Conservation (phyloP, 2,888 invertebrate species). For the Ophraella communa region DNA sequence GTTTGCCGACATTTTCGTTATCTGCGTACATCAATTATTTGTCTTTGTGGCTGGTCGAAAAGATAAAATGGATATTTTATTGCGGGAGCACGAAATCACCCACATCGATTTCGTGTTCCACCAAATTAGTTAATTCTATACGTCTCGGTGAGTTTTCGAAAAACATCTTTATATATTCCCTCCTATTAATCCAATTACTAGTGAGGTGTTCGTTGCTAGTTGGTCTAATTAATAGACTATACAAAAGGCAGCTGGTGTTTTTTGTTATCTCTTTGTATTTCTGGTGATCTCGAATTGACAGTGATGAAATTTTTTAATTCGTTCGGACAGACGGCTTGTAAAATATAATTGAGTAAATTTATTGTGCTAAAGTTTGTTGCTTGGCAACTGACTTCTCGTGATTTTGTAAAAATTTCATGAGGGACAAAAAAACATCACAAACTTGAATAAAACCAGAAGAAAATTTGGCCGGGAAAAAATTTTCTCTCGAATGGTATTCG, state of each 20-base stretch:
- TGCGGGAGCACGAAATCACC: constrained; percentile 25
- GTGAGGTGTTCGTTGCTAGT: constrained; percentile 15
- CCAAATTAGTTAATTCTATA: constrained; percentile 26
- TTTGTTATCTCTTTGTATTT: background rate
- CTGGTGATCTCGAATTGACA: background rate
- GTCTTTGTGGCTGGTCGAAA: constrained; percentile 24
- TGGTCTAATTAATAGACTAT: background rate
- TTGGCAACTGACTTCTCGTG: no score
- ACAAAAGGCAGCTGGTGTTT: background rate
- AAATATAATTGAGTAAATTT: no score
- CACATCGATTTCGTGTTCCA: constrained; percentile 26
- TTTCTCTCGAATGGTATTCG: no score
- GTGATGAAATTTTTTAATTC: no score
- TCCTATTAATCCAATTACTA: constrained; percentile 23
- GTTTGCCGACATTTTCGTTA: constrained; percentile 20
- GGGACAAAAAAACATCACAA: no score
- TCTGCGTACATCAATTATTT: constrained; percentile 29
- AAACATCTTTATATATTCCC: constrained; percentile 24
- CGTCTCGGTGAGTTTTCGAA: constrained; percentile 9
- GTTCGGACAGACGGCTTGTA: no score
- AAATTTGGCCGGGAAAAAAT: no score
- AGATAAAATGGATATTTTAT: constrained; percentile 23
- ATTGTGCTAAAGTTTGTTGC: no score
- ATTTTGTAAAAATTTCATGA: no score
- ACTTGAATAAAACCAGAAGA: no score